Evolutionary conservation across 2,888 invertebrate species (phyloP), one percentile per base, ranked within the genome.

Genomic region (Andrena minutula): DNA sequence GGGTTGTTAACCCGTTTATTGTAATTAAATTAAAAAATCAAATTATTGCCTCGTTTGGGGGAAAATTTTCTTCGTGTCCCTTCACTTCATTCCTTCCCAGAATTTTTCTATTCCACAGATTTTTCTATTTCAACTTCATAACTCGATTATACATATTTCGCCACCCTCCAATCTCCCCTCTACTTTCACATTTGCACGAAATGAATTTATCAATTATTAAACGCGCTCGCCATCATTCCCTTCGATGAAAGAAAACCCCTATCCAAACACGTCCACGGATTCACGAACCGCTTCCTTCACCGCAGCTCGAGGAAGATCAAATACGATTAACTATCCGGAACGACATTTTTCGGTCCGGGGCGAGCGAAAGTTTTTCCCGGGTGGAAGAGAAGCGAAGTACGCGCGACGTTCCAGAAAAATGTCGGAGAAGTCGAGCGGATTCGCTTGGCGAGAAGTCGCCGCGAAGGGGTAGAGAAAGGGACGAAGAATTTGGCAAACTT

Each of bases 301-400:
- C 66, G 16, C 23, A 53, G 66, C 32, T 6, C 66, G 30, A 58
- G 20, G 10, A 12, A 26, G 41, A 58, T 69, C 69, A 58, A 69
- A 69, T 58, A 58, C 69, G 58, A 69, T 69, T 58, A 69, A 69
- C 69, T 35, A 69, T 69, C 69, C 26, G 28, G 69, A 58, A 41
- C 69, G 41, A 20, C 56, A 35, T 56, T 58, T 69, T 58, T 58
- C 56, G 51, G 53, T 69, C n/a, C 35, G 5, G 8, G 26, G 26
- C 16, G n/a, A 23, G 56, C 56, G 23, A 58, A 69, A 56, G 41
- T 23, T 58, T 69, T 58, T 10, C 16, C n/a, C 8, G 10, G 35
- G 2, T 16, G 6, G 30, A 16, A 12, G n/a, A 20, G 51, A 51
- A 30, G 28, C 32, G 56, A 61, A 30, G 49, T 51, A 51, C 28